Conservation (phyloP, 2,113 vertebrate genomes). For the Erpornis zantholeuca region DNA sequence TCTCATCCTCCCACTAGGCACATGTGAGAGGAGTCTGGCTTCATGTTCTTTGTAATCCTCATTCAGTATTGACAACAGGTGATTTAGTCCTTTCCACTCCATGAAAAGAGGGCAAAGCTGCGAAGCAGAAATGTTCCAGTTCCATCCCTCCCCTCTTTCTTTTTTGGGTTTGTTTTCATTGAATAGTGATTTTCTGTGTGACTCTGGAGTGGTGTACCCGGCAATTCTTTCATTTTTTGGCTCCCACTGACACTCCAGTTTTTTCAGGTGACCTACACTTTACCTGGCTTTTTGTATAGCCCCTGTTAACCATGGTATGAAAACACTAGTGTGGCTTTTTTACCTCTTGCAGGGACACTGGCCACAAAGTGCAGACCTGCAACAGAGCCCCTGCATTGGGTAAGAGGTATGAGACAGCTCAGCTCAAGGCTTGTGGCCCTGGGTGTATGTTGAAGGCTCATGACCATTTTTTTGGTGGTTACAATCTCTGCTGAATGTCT, state of each 20-base stretch:
- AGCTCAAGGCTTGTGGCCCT: not conserved
- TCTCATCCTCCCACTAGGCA: not conserved
- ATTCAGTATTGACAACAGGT: not conserved
- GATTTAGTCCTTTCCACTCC: not conserved
- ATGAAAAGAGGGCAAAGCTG: not conserved
- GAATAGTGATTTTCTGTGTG: not conserved
- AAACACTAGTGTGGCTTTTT: not conserved
- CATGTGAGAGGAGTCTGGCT: not conserved
- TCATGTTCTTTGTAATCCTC: not conserved
- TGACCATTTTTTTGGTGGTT: accelerated
- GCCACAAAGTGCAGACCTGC: not conserved
- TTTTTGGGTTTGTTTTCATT: not conserved
- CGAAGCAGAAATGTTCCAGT: not conserved
- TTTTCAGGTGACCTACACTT: not conserved
- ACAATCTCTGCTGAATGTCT: not conserved
- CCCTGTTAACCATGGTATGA: not conserved
- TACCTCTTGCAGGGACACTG: not conserved
- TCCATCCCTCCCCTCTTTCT: not conserved
- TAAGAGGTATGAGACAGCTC: not conserved
- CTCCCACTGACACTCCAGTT: not conserved
- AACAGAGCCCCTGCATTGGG: not conserved
- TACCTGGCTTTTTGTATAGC: not conserved
- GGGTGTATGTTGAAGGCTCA: not conserved
- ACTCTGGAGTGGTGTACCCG: not conserved
- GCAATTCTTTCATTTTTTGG: not conserved